Evolutionary conservation across 1,140 invertebrate species (phyloP).

Genomic region (Pogonomyrmex californicus): DNA sequence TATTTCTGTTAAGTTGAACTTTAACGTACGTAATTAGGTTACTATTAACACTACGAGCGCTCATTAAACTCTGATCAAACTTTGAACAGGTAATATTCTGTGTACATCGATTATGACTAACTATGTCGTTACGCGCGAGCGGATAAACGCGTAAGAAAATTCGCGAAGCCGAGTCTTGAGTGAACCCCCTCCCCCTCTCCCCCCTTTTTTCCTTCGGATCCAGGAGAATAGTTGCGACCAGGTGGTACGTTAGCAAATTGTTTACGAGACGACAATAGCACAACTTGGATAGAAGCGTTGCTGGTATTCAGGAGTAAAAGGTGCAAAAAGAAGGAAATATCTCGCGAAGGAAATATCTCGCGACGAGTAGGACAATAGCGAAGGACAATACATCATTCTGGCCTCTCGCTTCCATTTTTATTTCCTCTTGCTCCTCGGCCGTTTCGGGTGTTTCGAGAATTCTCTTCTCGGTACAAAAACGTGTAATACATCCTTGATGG

Average conservation of each 20-base stretch:
- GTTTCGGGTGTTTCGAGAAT: background rate
- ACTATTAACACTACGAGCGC: constrained; percentile 26
- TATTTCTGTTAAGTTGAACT: constrained; percentile 28
- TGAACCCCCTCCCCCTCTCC: no score
- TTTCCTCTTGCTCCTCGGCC: background rate
- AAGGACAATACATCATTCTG: constrained; percentile 53
- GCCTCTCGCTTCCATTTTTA: constrained; percentile 16
- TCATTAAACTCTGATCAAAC: constrained; percentile 59
- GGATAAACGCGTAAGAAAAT: background rate
- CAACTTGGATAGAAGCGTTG: constrained; percentile 7
- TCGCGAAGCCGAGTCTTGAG: background rate
- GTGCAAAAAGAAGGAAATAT: constrained; percentile 36
- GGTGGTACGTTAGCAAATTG: constrained; percentile 48
- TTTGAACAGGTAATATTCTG: constrained; percentile 6
- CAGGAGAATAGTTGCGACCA: background rate
- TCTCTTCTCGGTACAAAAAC: constrained; percentile 23
- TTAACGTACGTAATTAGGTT: constrained; percentile 39
- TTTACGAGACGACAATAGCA: constrained; percentile 56
- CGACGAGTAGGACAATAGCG: constrained; percentile 39
- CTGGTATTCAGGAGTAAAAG: constrained; percentile 39
- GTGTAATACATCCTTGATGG: constrained; percentile 20
- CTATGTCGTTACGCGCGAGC: background rate
- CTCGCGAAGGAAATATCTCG: background rate
- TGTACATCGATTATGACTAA: constrained; percentile 23
- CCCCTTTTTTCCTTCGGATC: background rate